Evolutionary conservation across 2,797 vertebrate genomes (phyloP).

Genomic region (Poeciliopsis presidionis): DNA sequence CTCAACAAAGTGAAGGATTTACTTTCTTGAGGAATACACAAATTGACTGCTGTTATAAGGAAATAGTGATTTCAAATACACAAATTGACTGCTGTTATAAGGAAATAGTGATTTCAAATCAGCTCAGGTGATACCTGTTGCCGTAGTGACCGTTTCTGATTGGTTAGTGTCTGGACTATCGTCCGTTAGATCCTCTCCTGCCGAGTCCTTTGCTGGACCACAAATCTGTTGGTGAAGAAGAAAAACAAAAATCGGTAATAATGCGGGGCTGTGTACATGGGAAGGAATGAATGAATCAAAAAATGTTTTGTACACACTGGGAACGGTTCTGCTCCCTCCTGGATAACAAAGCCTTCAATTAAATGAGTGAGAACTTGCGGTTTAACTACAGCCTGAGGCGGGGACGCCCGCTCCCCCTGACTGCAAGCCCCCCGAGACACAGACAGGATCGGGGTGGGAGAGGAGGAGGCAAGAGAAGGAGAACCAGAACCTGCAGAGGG

Average conservation of each 20-base stretch:
- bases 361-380: conserved; percentile 97
- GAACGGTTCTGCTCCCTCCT: conserved; percentile 98
- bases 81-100: neutral
- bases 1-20: neutral
- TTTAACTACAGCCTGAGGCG: conserved; percentile 95
- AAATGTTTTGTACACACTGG: conserved; percentile 82
- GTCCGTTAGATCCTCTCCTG: conserved; percentile 67
- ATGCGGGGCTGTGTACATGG: neutral
- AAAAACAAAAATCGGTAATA: neutral
- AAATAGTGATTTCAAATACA: neutral
- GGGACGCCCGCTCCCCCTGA: conserved; percentile 84
- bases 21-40: neutral
- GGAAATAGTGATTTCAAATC: neutral
- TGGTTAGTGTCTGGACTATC: conserved; percentile 68
- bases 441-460: conserved; percentile 63
- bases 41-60: neutral
- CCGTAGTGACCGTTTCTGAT: conserved; percentile 63
- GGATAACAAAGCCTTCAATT: conserved; percentile 98
- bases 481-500: conserved; percentile 33
- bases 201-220: conserved; percentile 77
- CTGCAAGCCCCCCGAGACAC: conserved; percentile 79
- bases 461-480: conserved; percentile 28
- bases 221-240: conserved; percentile 75
- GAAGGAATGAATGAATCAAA: neutral
- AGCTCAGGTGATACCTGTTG: conserved; percentile 61